Evolutionary conservation across 2,888 invertebrate genomes (phyloP).

Genomic region (Allacma fusca): DNA sequence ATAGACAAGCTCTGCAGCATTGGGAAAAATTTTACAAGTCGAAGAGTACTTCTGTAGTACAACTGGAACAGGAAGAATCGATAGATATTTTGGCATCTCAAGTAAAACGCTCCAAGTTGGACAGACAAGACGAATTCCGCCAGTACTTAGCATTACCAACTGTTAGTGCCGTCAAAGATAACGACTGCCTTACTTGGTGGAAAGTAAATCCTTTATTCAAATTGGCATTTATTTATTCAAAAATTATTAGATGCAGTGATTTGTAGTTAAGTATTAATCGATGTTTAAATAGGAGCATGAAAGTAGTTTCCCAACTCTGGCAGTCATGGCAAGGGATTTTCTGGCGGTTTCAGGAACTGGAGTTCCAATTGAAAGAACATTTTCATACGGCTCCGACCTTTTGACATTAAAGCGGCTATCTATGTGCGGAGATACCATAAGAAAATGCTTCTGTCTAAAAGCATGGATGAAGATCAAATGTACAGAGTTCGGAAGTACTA

Average conservation of each 20-base stretch:
- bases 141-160: not conserved
- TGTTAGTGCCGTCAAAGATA: no score
- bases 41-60: conserved; percentile 17
- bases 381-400: no score
- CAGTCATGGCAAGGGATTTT: conserved; percentile 48
- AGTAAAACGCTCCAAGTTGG: conserved; percentile 3
- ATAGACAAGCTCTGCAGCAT: not conserved
- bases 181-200: no score
- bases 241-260: no score
- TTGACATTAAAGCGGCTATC: no score
- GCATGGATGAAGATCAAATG: no score
- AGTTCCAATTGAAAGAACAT: conserved; percentile 47
- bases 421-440: no score
- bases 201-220: no score
- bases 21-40: conserved; percentile 28
- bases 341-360: conserved; percentile 42
- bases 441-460: no score
- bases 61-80: not conserved
- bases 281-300: conserved; percentile 29
- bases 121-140: conserved; percentile 28
- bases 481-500: no score
- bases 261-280: not conserved
- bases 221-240: no score
- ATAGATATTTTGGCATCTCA: not conserved
- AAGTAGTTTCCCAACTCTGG: conserved; percentile 40